phyloP scores from a whole-genome alignment of 2,888 invertebrate species.

The Leptopilina drosophilae region DNA sequence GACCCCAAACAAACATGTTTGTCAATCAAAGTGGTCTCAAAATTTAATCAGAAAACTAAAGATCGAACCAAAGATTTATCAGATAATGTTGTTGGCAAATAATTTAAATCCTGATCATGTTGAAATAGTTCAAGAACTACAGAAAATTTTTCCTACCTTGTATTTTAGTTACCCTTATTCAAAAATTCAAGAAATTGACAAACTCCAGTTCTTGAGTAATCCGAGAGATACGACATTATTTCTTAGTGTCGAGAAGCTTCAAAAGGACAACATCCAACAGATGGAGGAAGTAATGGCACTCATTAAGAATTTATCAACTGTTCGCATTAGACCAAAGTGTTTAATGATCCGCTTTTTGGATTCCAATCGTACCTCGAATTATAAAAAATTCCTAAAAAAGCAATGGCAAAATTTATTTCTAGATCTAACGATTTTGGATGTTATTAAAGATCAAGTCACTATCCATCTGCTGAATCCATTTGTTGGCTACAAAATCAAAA shows the following conservation, averaged over 20 bases:
- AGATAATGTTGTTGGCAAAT: neutral
- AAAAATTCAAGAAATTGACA: neutral
- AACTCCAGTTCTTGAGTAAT: neutral
- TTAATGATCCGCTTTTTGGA: neutral
- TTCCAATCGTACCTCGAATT: neutral
- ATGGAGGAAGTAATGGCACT: neutral
- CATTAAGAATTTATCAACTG: neutral
- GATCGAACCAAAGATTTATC: neutral
- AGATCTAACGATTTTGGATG: neutral
- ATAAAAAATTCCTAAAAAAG: neutral
- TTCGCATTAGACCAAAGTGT: neutral
- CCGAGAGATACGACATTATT: neutral
- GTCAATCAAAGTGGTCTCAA: neutral
- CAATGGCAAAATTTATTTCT: neutral
- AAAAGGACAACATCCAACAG: neutral
- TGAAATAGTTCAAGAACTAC: neutral
- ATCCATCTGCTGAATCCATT: neutral
- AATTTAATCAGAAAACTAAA: neutral
- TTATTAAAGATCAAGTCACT: neutral
- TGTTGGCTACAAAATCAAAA: neutral
- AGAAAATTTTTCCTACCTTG: neutral
- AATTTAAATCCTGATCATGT: neutral
- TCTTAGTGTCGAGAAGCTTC: neutral
- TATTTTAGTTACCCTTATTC: neutral
- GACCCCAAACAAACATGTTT: no score